A percentile compares a stretch with the other conserved stretches of the same genome.
phyloP scores from a whole-genome alignment of 1,140 invertebrate species.

The Homarus americanus region DNA sequence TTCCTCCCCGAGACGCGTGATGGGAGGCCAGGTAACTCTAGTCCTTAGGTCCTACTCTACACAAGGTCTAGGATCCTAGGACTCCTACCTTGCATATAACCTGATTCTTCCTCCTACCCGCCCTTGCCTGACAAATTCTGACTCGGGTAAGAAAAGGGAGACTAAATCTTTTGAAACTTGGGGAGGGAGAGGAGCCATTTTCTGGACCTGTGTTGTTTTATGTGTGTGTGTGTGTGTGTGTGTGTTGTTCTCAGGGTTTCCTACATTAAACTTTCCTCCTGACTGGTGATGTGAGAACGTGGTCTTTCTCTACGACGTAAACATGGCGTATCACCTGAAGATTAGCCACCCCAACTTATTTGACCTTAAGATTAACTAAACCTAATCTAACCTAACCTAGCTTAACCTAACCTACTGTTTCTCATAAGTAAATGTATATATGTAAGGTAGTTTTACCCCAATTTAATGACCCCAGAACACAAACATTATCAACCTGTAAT shows the following conservation, averaged over 20 bases:
- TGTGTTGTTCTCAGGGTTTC: constrained; percentile 39
- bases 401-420: no score
- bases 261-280: no score
- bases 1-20: constrained; percentile 16
- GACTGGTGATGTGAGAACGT: no score
- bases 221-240: constrained; percentile 12
- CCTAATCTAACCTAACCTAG: no score
- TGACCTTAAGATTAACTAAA: no score
- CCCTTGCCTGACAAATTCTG: constrained; percentile 61
- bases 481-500: no score
- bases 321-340: no score
- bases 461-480: no score
- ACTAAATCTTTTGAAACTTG: constrained; percentile 60
- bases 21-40: neutral
- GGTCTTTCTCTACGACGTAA: no score
- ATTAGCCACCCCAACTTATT: no score
- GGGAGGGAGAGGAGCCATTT: constrained; percentile 44
- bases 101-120: constrained; percentile 30
- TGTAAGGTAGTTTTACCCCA: no score
- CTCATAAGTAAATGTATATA: no score
- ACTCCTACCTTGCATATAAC: constrained; percentile 31
- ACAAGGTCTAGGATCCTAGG: constrained; percentile 10
- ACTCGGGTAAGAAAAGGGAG: constrained; percentile 47
- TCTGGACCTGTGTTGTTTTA: constrained; percentile 46
- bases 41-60: neutral